Evolutionary conservation across 2,113 vertebrate species (phyloP).

Genomic region (Cynocephalus volans): DNA sequence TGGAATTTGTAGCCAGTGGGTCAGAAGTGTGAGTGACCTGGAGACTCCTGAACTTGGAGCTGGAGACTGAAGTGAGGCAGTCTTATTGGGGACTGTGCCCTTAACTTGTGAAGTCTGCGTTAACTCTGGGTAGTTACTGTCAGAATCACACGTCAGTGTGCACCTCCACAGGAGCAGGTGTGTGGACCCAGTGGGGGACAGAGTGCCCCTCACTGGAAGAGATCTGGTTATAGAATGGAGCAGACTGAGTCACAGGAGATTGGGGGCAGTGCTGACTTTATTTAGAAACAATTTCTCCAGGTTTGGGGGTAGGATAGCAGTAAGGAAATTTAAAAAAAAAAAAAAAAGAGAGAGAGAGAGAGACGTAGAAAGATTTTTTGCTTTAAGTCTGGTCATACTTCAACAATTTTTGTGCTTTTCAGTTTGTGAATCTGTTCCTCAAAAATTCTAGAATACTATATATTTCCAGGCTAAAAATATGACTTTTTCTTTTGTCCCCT

Average conservation of each 20-base stretch:
- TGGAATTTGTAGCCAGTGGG: background rate
- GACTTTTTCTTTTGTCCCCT: constrained; percentile 43
- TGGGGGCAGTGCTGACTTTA: background rate
- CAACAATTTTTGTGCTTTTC: background rate
- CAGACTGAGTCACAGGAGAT: background rate
- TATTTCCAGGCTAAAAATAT: constrained; percentile 28
- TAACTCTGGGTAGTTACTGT: background rate
- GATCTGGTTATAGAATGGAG: background rate
- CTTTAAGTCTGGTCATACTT: background rate
- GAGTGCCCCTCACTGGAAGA: background rate
- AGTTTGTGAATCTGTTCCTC: constrained; percentile 19
- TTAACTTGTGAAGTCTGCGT: background rate
- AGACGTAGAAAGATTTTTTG: background rate
- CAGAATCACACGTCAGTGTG: rapidly evolving
- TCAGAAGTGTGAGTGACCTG: background rate
- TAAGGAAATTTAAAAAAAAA: background rate
- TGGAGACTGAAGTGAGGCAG: background rate
- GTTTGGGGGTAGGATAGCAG: background rate
- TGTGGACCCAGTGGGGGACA: background rate
- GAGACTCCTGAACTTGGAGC: background rate
- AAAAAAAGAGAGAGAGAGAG: background rate
- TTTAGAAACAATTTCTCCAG: constrained; percentile 31
- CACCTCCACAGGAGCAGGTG: background rate
- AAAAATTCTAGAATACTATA: constrained; percentile 61
- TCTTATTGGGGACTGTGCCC: background rate